These are phyloP conservation scores for Mesochorus sp. DNA, from an alignment of 2,888 invertebrate species.

Conservation along the genomic window DNA sequence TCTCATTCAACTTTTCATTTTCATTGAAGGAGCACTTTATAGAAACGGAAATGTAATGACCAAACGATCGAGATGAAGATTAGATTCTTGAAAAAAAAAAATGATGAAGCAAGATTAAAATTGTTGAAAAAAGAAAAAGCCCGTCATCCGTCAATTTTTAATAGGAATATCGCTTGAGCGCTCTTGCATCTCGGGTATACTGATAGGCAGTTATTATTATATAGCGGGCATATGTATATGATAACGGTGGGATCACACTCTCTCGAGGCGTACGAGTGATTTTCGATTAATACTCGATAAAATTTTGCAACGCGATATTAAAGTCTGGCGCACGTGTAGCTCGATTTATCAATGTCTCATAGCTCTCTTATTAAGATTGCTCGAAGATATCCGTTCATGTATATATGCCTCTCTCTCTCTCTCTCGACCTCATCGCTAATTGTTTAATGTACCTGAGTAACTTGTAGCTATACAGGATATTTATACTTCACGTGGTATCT, in stretches of 20 bases:
- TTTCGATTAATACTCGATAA: slow-evolving; percentile 32
- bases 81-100: background rate
- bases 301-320: slow-evolving; percentile 41
- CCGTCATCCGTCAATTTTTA: slow-evolving; percentile 13
- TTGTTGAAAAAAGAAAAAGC: background rate
- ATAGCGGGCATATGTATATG: slow-evolving; percentile 30
- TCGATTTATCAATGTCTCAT: slow-evolving; percentile 47
- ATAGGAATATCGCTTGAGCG: slow-evolving; percentile 9
- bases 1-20: no score
- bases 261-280: slow-evolving; percentile 10
- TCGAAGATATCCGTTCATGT: no score
- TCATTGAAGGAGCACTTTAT: no score
- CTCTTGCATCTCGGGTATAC: slow-evolving; percentile 17
- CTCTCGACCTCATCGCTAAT: slow-evolving; percentile 12
- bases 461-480: background rate
- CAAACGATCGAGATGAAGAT: no score
- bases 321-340: slow-evolving; percentile 31
- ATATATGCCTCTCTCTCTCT: background rate
- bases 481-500: background rate
- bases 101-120: background rate
- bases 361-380: slow-evolving; percentile 43
- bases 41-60: no score
- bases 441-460: slow-evolving; percentile 31
- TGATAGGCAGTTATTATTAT: slow-evolving; percentile 35
- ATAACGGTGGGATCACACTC: slow-evolving; percentile 14